Base-by-base conservation (phyloP, 2,797 vertebrate genomes). In the Myotis pilosus region DNA sequence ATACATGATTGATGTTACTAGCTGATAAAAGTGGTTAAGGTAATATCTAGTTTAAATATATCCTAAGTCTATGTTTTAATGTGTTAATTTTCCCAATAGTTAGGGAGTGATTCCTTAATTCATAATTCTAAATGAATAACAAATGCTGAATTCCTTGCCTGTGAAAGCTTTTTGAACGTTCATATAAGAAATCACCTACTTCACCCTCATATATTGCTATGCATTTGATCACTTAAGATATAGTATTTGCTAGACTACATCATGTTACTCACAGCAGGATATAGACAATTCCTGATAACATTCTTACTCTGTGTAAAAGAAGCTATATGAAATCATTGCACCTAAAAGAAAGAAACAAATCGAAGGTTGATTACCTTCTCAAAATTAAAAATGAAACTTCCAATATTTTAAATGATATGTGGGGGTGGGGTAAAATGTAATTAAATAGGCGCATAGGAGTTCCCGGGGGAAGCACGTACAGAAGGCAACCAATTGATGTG, bases 401-500 rank as follows among this genome's bases (percentile, higher is more conserved):
- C 53, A 76, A 72, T n/a, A 94, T 95, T 95, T 86, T 74, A 95
- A 92, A 72, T 88, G 22, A 51, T 74, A 36, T 1, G 6, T 64
- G 55, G 71, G 16, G 1, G 28, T 16, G 7, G 10, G 4, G 36
- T 17, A 8, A 2, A 47, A 60, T 64, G 69, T n/a, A 79, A 44
- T 81, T 82, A 94, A 76, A 19, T 25, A 49, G 47, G 72, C 83
- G 44, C 86, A 85, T 66, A 22, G 17, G 10, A 10, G 44, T 44
- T 44, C 44, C 44, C 9, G 44, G 44, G 10, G 10, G 44, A 10
- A 44, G 44, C 44, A 44, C 44, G 44, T 44, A 44, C 44, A 44
- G 44, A 44, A 44, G 44, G 44, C 44, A 44, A 44, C 44, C 44
- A 44, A 44, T 11, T 44, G 44, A 44, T 44, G 44, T 44, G 44